Base-by-base conservation (phyloP, 2,797 vertebrate genomes). In the Halcyon chelicuti region DNA sequence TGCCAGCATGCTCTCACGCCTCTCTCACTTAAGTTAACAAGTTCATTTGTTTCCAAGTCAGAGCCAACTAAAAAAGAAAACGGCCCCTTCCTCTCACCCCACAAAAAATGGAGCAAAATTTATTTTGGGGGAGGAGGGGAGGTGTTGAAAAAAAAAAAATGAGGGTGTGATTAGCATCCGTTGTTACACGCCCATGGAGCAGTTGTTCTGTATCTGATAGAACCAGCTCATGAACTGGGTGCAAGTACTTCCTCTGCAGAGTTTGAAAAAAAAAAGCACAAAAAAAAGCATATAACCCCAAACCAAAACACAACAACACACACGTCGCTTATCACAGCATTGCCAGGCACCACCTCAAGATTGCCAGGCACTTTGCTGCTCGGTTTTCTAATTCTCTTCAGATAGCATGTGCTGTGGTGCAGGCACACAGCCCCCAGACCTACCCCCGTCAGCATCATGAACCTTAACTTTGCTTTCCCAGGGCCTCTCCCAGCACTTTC, bases 91-190 rank as follows among this genome's bases (percentile, higher is more conserved):
- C 86, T 94, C 73, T 23, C 65, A n/a, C 94, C 94, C 73, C 47
- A 37, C 2, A 15, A 91, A 87, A 96, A 95, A 94, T 4, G 92
- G 85, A 94, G 75, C 75, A 72, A 68, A 84, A 94, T 73, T 63
- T 95, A 94, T 91, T 96, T 88, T 58, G 84, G 89, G 94, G 86
- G 88, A 78, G 88, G 95, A 82, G 95, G 85, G 75, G 85, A 83
- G 94, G 92, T 86, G 85, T 88, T 84, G 60, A 94, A 26, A 51
- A 51, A 51, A 51, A 92, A 78, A 79, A 93, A 80, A 65, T 5
- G 90, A 96, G 93, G 96, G 95, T 96, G 96, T 95, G 96, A 96
- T 82, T 90, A 90, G 96, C 96, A 96, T 96, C 96, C 94, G 96
- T 94, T 97, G 90, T 82, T 88, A 82, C 95, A 96, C 94, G 6